phyloP scores from a whole-genome alignment of 2,888 invertebrate species.

The Neoscelio sp. region DNA sequence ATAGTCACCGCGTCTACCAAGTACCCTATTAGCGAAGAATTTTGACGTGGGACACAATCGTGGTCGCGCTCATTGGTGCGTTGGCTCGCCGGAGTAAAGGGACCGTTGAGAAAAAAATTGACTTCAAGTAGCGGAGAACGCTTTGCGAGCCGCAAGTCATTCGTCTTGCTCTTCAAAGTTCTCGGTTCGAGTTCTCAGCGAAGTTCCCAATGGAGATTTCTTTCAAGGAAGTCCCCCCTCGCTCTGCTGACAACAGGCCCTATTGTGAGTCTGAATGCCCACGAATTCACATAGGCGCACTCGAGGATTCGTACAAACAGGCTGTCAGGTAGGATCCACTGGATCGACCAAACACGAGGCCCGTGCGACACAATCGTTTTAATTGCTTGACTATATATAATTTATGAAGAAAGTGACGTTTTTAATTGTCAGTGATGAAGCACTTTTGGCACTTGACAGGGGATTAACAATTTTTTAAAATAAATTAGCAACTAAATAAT shows the following conservation, averaged over 20 bases:
- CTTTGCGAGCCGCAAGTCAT: constrained; percentile 78
- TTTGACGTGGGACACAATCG: constrained; percentile 74
- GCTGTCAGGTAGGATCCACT: constrained; percentile 69
- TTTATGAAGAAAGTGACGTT: constrained; percentile 23
- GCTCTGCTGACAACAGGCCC: constrained; percentile 77
- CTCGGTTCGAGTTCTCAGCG: constrained; percentile 70
- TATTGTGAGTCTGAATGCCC: constrained; percentile 73
- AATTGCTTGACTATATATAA: constrained; percentile 59
- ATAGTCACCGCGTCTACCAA: constrained; percentile 68
- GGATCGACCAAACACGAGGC: background rate
- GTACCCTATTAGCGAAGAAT: constrained; percentile 78
- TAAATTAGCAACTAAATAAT: no score
- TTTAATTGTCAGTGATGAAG: constrained; percentile 40
- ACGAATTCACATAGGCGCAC: constrained; percentile 72
- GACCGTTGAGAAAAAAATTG: constrained; percentile 70
- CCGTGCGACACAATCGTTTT: constrained; percentile 33
- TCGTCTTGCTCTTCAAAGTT: constrained; percentile 72
- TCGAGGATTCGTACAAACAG: constrained; percentile 75
- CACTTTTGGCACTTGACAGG: no score
- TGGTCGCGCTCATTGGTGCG: constrained; percentile 60
- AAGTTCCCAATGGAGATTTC: constrained; percentile 74
- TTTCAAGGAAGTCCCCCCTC: constrained; percentile 73
- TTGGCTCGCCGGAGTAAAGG: constrained; percentile 43
- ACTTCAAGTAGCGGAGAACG: constrained; percentile 75
- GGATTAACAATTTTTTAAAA: no score